These are phyloP conservation scores for Agonum fuliginosum DNA, from an alignment of 2,888 invertebrate genomes.

Conservation along the genomic window DNA sequence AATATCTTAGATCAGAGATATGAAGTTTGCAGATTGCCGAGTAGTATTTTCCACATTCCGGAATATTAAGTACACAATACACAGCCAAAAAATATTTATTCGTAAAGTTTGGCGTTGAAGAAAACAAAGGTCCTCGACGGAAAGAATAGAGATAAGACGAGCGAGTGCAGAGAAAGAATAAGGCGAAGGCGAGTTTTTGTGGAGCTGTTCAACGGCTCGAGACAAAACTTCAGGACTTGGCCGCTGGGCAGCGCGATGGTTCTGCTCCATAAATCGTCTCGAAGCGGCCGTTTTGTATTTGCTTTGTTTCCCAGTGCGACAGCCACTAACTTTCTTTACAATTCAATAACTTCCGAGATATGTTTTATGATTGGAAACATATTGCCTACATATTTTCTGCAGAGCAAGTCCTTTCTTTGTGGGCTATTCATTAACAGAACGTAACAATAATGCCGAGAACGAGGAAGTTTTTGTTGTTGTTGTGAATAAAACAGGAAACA, in stretches of 20 bases:
- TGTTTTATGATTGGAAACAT: constrained; percentile 55
- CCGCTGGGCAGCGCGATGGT: constrained; percentile 39
- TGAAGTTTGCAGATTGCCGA: constrained; percentile 30
- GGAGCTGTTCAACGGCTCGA: constrained; percentile 41
- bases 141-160: constrained; percentile 41
- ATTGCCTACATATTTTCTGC: constrained; percentile 46
- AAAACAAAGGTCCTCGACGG: constrained; percentile 25
- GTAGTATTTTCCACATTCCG: constrained; percentile 13
- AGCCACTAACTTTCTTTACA: constrained; percentile 48
- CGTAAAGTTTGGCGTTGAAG: constrained; percentile 27
- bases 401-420: constrained; percentile 22
- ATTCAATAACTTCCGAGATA: constrained; percentile 54
- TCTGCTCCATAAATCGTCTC: constrained; percentile 47
- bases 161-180: constrained; percentile 30
- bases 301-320: constrained; percentile 39
- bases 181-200: constrained; percentile 36
- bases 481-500: constrained; percentile 2
- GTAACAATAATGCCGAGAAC: background rate
- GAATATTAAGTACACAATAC: constrained; percentile 39
- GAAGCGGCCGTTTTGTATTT: constrained; percentile 41
- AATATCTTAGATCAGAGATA: constrained; percentile 30
- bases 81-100: constrained; percentile 48
- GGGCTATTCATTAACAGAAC: constrained; percentile 29
- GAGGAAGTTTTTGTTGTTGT: constrained; percentile 9
- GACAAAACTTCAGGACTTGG: constrained; percentile 49